Percentiles rank a stretch among this genome's conserved stretches.
These are phyloP conservation scores for Priocnemis perturbator DNA, from an alignment of 2,888 invertebrate species.

Conservation along the genomic window DNA sequence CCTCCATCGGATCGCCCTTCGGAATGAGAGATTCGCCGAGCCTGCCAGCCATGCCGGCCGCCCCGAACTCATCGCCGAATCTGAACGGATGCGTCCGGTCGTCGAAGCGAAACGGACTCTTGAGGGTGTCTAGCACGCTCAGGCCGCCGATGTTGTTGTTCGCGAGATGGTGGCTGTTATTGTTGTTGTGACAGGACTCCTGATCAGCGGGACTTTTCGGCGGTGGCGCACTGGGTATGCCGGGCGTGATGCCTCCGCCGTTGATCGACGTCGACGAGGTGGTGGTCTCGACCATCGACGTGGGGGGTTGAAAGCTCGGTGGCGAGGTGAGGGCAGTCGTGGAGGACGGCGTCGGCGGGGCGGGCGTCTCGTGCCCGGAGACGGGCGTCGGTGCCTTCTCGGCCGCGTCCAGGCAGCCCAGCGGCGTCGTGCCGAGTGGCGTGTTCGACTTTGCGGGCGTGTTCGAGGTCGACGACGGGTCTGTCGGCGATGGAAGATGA, in stretches of 20 bases:
- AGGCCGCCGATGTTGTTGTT: conserved; percentile 73
- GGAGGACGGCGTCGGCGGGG: conserved; percentile 74
- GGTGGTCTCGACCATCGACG: conserved; percentile 65
- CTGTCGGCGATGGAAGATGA: conserved; percentile 77
- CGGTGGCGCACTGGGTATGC: conserved; percentile 71
- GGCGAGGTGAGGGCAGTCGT: conserved; percentile 72
- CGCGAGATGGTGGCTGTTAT: conserved; percentile 76
- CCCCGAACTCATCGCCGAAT: conserved; percentile 89
- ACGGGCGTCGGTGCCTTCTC: conserved; percentile 76
- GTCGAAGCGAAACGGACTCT: conserved; percentile 87
- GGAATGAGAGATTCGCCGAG: conserved; percentile 94
- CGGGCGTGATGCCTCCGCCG: conserved; percentile 40
- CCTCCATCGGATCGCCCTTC: conserved; percentile 96
- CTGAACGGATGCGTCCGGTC: conserved; percentile 88
- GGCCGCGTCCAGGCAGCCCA: conserved; percentile 60
- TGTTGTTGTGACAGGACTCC: conserved; percentile 74
- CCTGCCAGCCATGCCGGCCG: conserved; percentile 89
- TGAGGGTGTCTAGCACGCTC: conserved; percentile 77
- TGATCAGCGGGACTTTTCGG: conserved; percentile 77
- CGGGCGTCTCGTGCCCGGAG: conserved; percentile 77
- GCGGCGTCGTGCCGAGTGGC: conserved; percentile 60
- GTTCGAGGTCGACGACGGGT: conserved; percentile 73
- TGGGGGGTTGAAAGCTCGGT: conserved; percentile 65
- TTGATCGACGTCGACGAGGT: conserved; percentile 59
- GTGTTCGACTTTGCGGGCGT: conserved; percentile 71